A percentile compares a stretch with the other conserved stretches of the same genome.
Evolutionary conservation across 2,888 invertebrate species (phyloP).

Genomic region (Plebejus anna): DNA sequence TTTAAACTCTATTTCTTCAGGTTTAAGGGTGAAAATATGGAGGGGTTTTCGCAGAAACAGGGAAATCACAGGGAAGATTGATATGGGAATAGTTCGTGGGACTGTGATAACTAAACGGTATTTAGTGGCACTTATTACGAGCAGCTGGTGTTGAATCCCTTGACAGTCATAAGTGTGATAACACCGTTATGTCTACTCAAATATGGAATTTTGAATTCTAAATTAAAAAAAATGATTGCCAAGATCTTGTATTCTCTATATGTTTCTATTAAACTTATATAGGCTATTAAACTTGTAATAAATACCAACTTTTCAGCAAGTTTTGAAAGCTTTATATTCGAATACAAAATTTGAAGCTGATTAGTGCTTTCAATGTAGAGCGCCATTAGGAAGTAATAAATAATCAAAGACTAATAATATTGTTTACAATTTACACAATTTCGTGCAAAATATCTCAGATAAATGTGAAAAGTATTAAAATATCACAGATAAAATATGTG

Average conservation of each 20-base stretch:
- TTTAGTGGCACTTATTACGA: conserved; percentile 30
- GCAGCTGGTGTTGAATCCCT: conserved; percentile 6
- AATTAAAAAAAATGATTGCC: no score
- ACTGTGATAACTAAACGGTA: conserved; percentile 46
- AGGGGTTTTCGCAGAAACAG: conserved; percentile 59
- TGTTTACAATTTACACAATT: not conserved
- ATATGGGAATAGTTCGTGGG: conserved; percentile 67
- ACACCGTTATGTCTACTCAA: not conserved
- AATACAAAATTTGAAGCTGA: no score
- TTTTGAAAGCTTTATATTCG: no score
- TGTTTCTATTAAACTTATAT: no score
- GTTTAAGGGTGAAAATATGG: conserved; percentile 38
- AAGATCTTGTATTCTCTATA: no score
- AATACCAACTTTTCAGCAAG: no score
- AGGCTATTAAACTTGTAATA: no score
- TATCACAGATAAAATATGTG: no score
- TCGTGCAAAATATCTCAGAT: not conserved
- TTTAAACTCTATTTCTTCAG: conserved; percentile 36
- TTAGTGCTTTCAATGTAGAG: no score
- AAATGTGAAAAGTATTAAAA: not conserved
- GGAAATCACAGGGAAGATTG: conserved; percentile 66
- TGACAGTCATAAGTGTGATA: conserved; percentile 1
- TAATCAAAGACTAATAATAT: no score
- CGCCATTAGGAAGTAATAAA: no score
- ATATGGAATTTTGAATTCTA: no score